Evolutionary conservation across 1,140 invertebrate genomes (phyloP), one percentile per base, ranked within the genome.

Genomic region (Arion vulgaris): DNA sequence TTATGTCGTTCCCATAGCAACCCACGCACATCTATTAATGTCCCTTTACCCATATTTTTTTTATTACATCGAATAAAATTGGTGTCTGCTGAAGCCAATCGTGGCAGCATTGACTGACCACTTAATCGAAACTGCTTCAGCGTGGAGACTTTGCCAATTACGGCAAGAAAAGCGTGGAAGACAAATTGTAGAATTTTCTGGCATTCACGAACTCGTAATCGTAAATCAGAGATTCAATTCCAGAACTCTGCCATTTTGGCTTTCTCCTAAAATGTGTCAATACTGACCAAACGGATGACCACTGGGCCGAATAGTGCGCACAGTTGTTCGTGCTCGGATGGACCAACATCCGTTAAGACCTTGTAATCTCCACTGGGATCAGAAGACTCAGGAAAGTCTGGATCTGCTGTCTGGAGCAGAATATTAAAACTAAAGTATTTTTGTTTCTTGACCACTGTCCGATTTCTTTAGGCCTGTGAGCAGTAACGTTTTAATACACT

Each of bases 291-390:
- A 7, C n/a, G 62, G 62, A 32, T 66, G 62, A 66, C 62, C 62
- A 66, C 62, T 32, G 62, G 62, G 28, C 62, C 28, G 28, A 32
- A 11, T 0, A 32, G 62, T 5, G n/a, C 62, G 2, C n/a, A 66
- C 62, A 66, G 62, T 66, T 66, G 62, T 66, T 66, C 62, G 62
- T 66, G 62, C 62, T 66, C 62, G 62, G 62, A 66, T 66, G 62
- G 28, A 66, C 62, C 62, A 66, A 66, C 62, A 66, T 66, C 62
- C 62, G 62, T 66, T 66, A 66, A 66, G 62, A 66, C 28, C n/a
- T 23, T 28, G 62, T 66, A 66, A 66, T 66, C 62, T 32, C 28
- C n/a, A 0, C 5, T 34, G 11, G 62, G 28, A 66, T 66, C 62
- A 34, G 1, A 11, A 32, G 62, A 66, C 17, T 7, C 17, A 17